phyloP scores from a whole-genome alignment of 35 echinoderm and acorn worm genomes.

The Ophioderma brevispina region DNA sequence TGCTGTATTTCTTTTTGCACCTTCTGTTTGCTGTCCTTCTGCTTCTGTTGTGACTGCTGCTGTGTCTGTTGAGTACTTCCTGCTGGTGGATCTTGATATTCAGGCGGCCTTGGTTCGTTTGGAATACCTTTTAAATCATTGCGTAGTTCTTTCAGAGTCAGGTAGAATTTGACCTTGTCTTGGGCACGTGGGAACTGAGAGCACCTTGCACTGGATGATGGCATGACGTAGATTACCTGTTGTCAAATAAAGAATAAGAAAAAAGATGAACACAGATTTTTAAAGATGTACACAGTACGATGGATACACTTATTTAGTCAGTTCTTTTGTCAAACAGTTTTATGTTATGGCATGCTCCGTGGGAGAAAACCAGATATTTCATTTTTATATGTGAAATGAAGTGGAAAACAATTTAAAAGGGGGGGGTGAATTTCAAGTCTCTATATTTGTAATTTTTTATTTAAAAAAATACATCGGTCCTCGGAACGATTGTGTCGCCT shows the following conservation, averaged over 20 bases:
- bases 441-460: too few species aligned
- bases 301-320: too few species aligned
- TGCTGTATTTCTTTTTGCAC: background rate
- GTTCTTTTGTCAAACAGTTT: too few species aligned
- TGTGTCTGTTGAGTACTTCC: background rate
- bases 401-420: too few species aligned
- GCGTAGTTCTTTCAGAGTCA: slow-evolving; percentile 87
- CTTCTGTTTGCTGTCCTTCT: slow-evolving; percentile 8
- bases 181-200: slow-evolving; percentile 99
- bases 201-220: slow-evolving; percentile 98
- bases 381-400: too few species aligned
- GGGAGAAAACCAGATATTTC: too few species aligned
- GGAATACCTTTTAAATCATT: slow-evolving; percentile 83
- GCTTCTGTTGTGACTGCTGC: slow-evolving; percentile 18
- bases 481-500: too few species aligned
- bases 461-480: too few species aligned
- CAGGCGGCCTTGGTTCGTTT: slow-evolving; percentile 39
- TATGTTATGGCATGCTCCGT: too few species aligned
- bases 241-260: slow-evolving; percentile 5
- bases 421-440: too few species aligned
- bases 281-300: too few species aligned
- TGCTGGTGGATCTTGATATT: background rate
- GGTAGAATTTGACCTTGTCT: slow-evolving; percentile 98
- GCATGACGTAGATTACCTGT: slow-evolving; percentile 98
- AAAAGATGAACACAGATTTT: too few species aligned